A percentile compares a stretch with the other conserved stretches of the same genome.
These are phyloP conservation scores for Philaethria dido DNA, from an alignment of 2,888 invertebrate genomes.

Conservation along the genomic window DNA sequence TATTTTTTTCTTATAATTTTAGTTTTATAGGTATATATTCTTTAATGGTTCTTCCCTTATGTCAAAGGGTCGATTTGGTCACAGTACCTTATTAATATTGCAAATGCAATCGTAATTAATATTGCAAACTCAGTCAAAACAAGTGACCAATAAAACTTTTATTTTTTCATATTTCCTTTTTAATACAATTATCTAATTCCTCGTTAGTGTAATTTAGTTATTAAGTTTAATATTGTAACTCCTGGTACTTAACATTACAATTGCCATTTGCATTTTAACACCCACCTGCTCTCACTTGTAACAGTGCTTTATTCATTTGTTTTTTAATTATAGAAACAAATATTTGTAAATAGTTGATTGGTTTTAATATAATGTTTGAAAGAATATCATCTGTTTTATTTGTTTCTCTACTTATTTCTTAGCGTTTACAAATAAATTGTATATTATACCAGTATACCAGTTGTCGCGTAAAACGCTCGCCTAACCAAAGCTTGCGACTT, in stretches of 20 bases:
- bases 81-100: too few species aligned
- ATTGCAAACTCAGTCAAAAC: neutral
- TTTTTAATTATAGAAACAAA: slow-evolving; percentile 14
- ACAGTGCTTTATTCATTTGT: slow-evolving; percentile 18
- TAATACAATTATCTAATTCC: neutral
- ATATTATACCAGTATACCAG: too few species aligned
- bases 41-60: too few species aligned
- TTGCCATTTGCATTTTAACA: slow-evolving; percentile 20
- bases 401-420: neutral
- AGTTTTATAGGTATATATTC: neutral
- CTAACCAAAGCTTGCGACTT: too few species aligned
- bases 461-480: too few species aligned
- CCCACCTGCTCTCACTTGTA: slow-evolving; percentile 23
- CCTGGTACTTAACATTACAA: slow-evolving; percentile 22
- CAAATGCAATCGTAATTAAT: too few species aligned
- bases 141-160: neutral
- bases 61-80: too few species aligned
- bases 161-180: too few species aligned
- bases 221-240: neutral
- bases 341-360: slow-evolving; percentile 23
- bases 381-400: slow-evolving; percentile 15
- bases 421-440: too few species aligned
- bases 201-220: neutral
- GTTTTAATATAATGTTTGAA: slow-evolving; percentile 28
- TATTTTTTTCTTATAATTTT: neutral